Base-by-base conservation (phyloP, 2,888 invertebrate genomes). In the Callimorpha dominula region DNA sequence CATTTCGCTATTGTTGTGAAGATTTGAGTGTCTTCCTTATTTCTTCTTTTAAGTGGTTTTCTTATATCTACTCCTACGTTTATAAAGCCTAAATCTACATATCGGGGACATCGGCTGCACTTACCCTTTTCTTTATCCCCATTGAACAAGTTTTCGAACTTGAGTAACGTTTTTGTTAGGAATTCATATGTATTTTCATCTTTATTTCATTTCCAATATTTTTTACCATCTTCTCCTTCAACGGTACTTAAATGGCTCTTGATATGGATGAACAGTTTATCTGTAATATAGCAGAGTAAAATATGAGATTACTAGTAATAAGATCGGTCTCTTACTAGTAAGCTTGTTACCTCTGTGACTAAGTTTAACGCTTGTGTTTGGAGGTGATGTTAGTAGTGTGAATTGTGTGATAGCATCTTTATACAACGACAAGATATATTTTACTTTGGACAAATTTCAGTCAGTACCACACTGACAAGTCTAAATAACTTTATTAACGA, bases 81-180 rank as follows among this genome's bases (percentile, higher is more conserved):
- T 46, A 46, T 8, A 46, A 46, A 46, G 43, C 4, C 43, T 46
- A 46, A 46, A 46, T 46, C 43, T 8, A 6, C 4, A 46, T 46
- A 46, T 46, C 0, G 43, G 43, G 3, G 0, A 4, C 9, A 31
- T 9, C 43, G 9, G 9, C 43, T 46, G 43, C 9, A 46, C 76
- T 80, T 74, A 88, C 88, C 83, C 71, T 82, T 77, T 9, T 6
- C 68, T 62, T 71, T 1, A 62, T 85, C 76, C n/a, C 84, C 86
- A 46, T 76, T 65, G 68, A 77, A 82, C n/a, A 82, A 42, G 43
- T 82, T 80, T 31, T 80, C 68, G 4, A 83, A 84, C 9, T 72
- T 8, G 6, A 83, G 20, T 1, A 11, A 17, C 1, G 74, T 49
- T 17, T 76, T 78, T 3, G 71, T 65, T 54, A 15, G 60, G 20